These are phyloP conservation scores for Zhuqinia jingwanae DNA, from an alignment of 2,888 invertebrate genomes.

Conservation along the genomic window DNA sequence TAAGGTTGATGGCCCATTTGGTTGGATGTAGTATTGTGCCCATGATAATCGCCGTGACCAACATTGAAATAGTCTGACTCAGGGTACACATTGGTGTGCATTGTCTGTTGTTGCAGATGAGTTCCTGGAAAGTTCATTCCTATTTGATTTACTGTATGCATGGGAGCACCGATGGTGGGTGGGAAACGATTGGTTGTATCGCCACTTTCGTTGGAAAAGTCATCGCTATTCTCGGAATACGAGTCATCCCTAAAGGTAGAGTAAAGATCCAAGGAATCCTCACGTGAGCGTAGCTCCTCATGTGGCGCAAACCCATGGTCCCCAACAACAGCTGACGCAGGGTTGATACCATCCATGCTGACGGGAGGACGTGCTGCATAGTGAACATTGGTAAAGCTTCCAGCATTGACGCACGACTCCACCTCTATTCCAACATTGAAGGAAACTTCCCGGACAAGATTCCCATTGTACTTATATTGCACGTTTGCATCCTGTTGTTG, in stretches of 20 bases:
- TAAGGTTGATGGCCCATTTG: slow-evolving; percentile 59
- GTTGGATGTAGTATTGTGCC: slow-evolving; percentile 53
- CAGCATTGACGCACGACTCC: slow-evolving; percentile 85
- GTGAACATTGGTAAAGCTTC: slow-evolving; percentile 87
- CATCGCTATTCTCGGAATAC: slow-evolving; percentile 83
- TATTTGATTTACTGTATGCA: slow-evolving; percentile 59
- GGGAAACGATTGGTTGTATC: slow-evolving; percentile 74
- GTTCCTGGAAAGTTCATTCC: slow-evolving; percentile 62
- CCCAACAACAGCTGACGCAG: slow-evolving; percentile 72
- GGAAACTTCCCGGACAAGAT: slow-evolving; percentile 83
- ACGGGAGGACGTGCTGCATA: slow-evolving; percentile 82
- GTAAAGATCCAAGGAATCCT: slow-evolving; percentile 85
- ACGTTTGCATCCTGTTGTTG: slow-evolving; percentile 48
- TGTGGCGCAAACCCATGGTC: slow-evolving; percentile 80
- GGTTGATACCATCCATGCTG: slow-evolving; percentile 80
- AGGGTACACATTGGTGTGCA: slow-evolving; percentile 60
- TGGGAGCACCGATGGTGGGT: slow-evolving; percentile 54
- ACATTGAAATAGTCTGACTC: slow-evolving; percentile 68
- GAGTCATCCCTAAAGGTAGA: slow-evolving; percentile 84
- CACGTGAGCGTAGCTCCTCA: slow-evolving; percentile 82
- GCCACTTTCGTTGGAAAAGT: slow-evolving; percentile 80
- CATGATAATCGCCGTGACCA: slow-evolving; percentile 59
- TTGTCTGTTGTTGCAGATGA: slow-evolving; percentile 55
- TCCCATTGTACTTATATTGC: slow-evolving; percentile 76
- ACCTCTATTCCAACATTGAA: slow-evolving; percentile 83